Conservation (phyloP, 2,888 invertebrate genomes). For the Lepidochitona cinerea region DNA sequence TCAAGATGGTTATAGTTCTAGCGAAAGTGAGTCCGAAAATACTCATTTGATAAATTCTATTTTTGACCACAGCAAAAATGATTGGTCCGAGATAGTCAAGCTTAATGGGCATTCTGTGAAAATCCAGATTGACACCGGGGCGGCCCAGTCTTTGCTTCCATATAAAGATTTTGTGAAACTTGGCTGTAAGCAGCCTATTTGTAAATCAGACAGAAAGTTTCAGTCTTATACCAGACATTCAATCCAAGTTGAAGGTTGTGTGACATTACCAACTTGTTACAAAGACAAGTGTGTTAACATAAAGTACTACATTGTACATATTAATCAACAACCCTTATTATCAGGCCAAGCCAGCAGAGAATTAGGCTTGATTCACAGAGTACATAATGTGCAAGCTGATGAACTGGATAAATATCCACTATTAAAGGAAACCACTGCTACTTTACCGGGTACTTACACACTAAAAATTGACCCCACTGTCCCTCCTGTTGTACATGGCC, state of each 20-base stretch:
- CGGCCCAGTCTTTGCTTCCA: no score
- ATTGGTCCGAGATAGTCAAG: no score
- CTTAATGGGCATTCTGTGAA: no score
- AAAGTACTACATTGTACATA: neutral
- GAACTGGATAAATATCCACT: conserved; percentile 12
- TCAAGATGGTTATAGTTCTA: no score
- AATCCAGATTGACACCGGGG: no score
- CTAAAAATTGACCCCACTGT: conserved; percentile 24
- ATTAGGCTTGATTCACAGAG: conserved; percentile 15
- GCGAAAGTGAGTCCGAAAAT: no score
- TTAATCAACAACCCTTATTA: neutral
- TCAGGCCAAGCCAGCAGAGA: neutral
- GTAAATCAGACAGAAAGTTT: neutral
- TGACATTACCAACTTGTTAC: neutral
- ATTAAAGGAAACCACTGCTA: conserved; percentile 22
- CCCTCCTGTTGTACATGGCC: conserved; percentile 23
- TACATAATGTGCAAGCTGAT: neutral
- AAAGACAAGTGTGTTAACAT: neutral
- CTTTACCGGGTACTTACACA: conserved; percentile 28
- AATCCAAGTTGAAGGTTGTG: neutral
- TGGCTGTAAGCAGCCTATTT: neutral
- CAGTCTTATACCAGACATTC: neutral
- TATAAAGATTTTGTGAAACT: no score
- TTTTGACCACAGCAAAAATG: no score
- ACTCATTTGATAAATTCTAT: no score